phyloP scores from a whole-genome alignment of 2,113 vertebrate species.

The Dicentrarchus labrax region DNA sequence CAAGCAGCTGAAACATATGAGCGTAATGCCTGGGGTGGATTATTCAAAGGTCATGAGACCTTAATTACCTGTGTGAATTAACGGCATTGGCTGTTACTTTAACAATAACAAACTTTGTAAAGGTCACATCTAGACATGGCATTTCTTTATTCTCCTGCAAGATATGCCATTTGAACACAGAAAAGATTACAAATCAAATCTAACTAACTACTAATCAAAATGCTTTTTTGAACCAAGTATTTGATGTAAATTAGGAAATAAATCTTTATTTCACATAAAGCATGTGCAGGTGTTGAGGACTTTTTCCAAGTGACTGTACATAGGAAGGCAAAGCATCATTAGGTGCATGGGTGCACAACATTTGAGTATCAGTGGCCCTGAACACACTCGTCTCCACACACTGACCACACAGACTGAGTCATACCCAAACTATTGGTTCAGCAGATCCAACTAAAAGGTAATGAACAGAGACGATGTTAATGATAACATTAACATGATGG shows the following conservation, averaged over 20 bases:
- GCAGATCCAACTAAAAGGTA: background rate
- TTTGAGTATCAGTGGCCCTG: background rate
- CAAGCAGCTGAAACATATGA: background rate
- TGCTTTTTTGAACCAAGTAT: background rate
- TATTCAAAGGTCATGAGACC: constrained; percentile 24
- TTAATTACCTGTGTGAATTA: background rate
- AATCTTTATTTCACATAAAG: too few relatives aligned
- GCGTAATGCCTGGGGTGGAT: background rate
- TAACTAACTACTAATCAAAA: too few relatives aligned
- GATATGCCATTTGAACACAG: background rate
- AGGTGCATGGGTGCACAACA: background rate
- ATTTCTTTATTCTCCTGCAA: background rate
- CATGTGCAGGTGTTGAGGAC: too few relatives aligned
- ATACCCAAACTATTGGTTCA: background rate
- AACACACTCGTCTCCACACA: background rate
- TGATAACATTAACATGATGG: background rate
- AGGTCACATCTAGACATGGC: background rate
- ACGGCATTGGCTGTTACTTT: background rate
- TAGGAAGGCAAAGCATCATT: background rate
- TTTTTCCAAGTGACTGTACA: background rate
- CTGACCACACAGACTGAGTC: background rate
- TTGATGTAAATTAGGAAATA: too few relatives aligned
- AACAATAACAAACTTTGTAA: background rate
- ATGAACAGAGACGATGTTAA: background rate
- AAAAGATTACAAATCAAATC: background rate